Evolutionary conservation across 92 coral and sea anemone genomes (phyloP), one percentile per base, ranked within the genome.

Genomic region (Muricea muricata): DNA sequence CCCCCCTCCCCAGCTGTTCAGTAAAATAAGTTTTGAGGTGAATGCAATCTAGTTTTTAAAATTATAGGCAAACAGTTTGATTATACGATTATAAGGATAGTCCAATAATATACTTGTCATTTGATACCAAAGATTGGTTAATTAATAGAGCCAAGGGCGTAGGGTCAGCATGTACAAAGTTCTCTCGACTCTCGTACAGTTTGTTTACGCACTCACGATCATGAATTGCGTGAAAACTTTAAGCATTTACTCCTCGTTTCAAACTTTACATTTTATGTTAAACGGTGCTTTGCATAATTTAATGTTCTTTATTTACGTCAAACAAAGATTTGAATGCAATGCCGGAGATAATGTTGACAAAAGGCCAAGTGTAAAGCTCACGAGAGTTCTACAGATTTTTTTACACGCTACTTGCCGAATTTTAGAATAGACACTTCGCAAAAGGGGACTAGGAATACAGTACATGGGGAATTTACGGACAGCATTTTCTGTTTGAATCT

Each of bases 241-340:
- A n/a, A n/a, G 65, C 65, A n/a, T 20, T 57, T 14, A n/a, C 30
- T 32, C 30, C 25, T 26, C 9, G 7, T n/a, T 54, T 57, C 9
- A 57, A n/a, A 57, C 65, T 14, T 9, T 14, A 21, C 25, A 14
- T 14, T 57, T 20, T 24, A 10, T 57, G 33, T 63, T 63, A 63
- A 63, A 32, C 18, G 34, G 65, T 21, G 65, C 25, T 57, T 57
- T 32, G 70, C 70, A 63, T 30, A 63, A 63, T 20, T 63, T 63
- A n/a, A 52, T 6, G 2, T 18, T 18, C 20, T 20, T 9, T 52
- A 52, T 52, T 45, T 18, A 52, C 60, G 60, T 52, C 60, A 18
- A 25, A 52, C 60, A 52, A 52, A 52, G 60, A 52, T 52, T 52
- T 52, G 23, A 52, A 52, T 52, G 20, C 60, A 52, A 52, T 52